phyloP scores from a whole-genome alignment of 2,888 invertebrate genomes.

The Rotaria macrura region DNA sequence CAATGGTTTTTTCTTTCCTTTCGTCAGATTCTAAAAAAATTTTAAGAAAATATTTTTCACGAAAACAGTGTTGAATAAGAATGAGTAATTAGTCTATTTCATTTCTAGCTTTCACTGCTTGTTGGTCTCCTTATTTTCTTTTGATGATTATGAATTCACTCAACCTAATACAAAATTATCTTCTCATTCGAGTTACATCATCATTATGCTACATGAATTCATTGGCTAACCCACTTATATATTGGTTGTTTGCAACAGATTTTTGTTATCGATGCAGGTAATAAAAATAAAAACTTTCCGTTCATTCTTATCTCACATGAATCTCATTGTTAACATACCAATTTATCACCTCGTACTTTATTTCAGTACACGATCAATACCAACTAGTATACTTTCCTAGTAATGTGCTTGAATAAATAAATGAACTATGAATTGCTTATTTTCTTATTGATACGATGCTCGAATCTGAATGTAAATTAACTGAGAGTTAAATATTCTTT shows the following conservation, averaged over 20 bases:
- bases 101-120: background rate
- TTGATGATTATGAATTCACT: background rate
- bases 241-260: background rate
- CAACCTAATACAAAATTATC: background rate
- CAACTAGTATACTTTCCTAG: background rate
- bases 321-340: no score
- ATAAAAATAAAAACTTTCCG: background rate
- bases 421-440: no score
- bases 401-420: background rate
- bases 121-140: conserved; percentile 15
- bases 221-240: background rate
- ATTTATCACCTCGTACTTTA: no score
- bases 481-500: no score
- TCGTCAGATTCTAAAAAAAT: no score
- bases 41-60: no score
- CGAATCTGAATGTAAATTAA: no score
- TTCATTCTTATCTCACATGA: background rate
- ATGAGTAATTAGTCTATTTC: no score
- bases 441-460: no score
- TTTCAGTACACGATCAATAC: background rate
- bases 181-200: background rate
- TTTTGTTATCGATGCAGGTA: background rate
- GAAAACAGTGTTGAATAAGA: no score
- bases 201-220: conserved; percentile 3
- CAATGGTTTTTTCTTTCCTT: no score